Evolutionary conservation across 2,113 vertebrate species (phyloP).

Genomic region (Apaloderma vittatum): DNA sequence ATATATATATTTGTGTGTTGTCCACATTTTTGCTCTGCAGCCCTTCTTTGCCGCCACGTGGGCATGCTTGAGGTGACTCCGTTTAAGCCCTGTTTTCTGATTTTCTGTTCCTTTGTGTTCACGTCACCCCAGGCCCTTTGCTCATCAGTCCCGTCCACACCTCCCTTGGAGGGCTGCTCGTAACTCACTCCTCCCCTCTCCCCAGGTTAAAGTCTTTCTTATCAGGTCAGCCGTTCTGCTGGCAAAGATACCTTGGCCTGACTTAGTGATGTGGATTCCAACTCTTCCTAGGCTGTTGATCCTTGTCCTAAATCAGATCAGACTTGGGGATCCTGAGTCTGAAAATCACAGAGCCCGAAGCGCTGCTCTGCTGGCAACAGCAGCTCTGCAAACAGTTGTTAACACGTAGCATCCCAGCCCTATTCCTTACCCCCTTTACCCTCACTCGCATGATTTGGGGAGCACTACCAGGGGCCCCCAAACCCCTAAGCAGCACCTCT

Average conservation of each 20-base stretch:
- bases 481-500: accelerated
- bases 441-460: background rate
- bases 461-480: accelerated
- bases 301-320: background rate
- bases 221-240: background rate
- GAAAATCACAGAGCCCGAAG: background rate
- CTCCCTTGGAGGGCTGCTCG: background rate
- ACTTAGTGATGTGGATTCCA: background rate
- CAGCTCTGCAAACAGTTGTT: background rate
- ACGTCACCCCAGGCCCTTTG: background rate
- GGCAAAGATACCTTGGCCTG: background rate
- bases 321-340: too few species aligned
- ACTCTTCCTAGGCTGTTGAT: background rate
- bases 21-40: background rate
- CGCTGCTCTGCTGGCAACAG: background rate
- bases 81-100: background rate
- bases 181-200: background rate
- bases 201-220: background rate
- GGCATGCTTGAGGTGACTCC: accelerated
- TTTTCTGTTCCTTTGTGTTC: background rate
- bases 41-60: background rate
- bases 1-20: accelerated
- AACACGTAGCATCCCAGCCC: background rate
- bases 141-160: background rate
- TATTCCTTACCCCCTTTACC: background rate